Evolutionary conservation across 2,113 vertebrate species (phyloP).

Genomic region (Corythoichthys haematopterus): DNA sequence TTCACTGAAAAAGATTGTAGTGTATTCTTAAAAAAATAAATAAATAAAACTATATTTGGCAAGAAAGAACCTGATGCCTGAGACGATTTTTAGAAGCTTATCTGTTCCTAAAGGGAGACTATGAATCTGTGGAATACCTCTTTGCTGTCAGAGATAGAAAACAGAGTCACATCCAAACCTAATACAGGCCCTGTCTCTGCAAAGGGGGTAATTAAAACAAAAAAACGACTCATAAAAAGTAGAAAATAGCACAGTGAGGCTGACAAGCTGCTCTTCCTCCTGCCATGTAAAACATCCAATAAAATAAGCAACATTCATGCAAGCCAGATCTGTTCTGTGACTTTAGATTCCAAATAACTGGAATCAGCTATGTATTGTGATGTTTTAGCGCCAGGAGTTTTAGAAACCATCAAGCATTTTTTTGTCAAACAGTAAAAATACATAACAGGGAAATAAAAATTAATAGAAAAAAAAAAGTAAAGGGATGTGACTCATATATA

Average conservation of each 20-base stretch:
- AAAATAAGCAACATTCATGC: neutral
- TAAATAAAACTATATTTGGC: neutral
- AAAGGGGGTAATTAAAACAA: constrained; percentile 4
- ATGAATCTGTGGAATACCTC: constrained; percentile 4
- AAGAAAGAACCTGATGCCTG: neutral
- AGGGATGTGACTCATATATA: no score
- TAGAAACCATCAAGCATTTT: neutral
- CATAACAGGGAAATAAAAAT: neutral
- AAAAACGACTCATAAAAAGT: neutral
- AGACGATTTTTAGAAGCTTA: constrained; percentile 6
- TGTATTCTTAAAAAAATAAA: neutral
- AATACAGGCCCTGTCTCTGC: neutral
- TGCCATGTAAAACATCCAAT: constrained; percentile 2
- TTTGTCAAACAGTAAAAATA: neutral
- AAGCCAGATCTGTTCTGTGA: neutral
- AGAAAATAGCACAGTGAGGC: neutral
- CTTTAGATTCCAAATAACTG: neutral
- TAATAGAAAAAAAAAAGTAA: no score
- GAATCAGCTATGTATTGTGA: neutral
- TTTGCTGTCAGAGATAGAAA: constrained; percentile 8
- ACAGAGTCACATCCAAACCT: constrained; percentile 4
- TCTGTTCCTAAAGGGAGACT: constrained; percentile 1
- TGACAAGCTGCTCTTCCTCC: neutral
- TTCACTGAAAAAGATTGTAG: neutral
- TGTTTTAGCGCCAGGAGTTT: neutral